phyloP scores from a whole-genome alignment of 2,797 vertebrate species.

The Micromesistius poutassou region DNA sequence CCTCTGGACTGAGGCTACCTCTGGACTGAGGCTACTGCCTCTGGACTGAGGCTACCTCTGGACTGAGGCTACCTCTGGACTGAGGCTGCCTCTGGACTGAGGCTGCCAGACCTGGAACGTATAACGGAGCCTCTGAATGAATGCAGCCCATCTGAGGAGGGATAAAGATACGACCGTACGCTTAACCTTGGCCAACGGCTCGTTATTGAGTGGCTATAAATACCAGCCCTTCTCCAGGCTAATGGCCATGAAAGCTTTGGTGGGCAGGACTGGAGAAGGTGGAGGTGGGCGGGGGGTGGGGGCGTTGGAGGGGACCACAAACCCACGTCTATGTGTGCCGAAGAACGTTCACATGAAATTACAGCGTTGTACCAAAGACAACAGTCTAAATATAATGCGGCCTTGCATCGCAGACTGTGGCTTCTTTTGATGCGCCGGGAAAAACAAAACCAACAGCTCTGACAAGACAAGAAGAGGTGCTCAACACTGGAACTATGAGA shows the following conservation, averaged over 20 bases:
- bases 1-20: no score
- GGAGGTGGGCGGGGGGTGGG: neutral
- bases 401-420: slow-evolving; percentile 32
- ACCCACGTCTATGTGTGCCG: slow-evolving; percentile 13
- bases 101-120: slow-evolving; percentile 19
- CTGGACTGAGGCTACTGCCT: no score
- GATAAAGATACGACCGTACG: slow-evolving; percentile 48
- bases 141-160: slow-evolving; percentile 52
- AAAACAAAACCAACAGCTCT: no score
- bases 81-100: neutral
- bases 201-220: slow-evolving; percentile 51
- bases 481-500: slow-evolving; percentile 6
- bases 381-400: slow-evolving; percentile 60
- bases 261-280: neutral
- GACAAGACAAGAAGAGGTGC: slow-evolving; percentile 23
- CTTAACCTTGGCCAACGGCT: slow-evolving; percentile 44
- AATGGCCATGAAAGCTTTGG: slow-evolving; percentile 54
- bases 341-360: slow-evolving; percentile 43
- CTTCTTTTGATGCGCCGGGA: slow-evolving; percentile 40
- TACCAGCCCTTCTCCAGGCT: slow-evolving; percentile 46
- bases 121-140: slow-evolving; percentile 60
- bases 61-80: no score
- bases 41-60: no score
- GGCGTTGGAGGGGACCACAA: neutral
- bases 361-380: slow-evolving; percentile 50